Conservation (phyloP, 2,888 invertebrate genomes). For the Rotaria sp. region DNA sequence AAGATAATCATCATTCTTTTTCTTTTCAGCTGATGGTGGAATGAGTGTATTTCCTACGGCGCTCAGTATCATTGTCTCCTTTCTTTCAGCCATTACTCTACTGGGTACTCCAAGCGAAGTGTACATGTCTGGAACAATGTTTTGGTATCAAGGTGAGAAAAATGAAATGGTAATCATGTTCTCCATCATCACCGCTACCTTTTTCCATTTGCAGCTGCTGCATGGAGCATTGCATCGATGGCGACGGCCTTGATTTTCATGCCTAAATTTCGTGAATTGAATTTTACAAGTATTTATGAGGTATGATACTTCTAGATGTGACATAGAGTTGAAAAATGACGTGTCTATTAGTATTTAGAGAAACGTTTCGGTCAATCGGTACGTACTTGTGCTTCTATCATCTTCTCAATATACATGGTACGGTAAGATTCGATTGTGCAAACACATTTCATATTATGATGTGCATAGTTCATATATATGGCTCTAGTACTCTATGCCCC, state of each 20-base stretch:
- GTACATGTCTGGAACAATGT: slow-evolving; percentile 35
- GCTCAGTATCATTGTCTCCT: slow-evolving; percentile 29
- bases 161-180: too few relatives aligned
- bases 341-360: slow-evolving; percentile 71
- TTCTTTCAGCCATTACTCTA: slow-evolving; percentile 28
- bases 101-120: slow-evolving; percentile 33
- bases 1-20: too few relatives aligned
- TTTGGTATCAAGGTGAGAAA: background rate
- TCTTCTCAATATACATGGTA: slow-evolving; percentile 80
- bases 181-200: background rate
- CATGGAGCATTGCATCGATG: slow-evolving; percentile 46
- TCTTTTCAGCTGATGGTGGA: background rate
- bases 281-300: slow-evolving; percentile 48
- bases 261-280: slow-evolving; percentile 48
- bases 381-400: slow-evolving; percentile 70
- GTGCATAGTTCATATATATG: slow-evolving; percentile 54
- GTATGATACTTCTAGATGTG: slow-evolving; percentile 43
- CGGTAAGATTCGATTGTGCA: slow-evolving; percentile 50
- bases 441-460: background rate
- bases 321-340: background rate
- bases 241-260: slow-evolving; percentile 57
- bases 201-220: background rate
- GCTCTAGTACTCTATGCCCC: slow-evolving; percentile 81
- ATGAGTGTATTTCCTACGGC: slow-evolving; percentile 8
- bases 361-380: slow-evolving; percentile 71